A percentile compares a stretch with the other conserved stretches of the same genome.
These are phyloP conservation scores for Tenthredo notha DNA, from an alignment of 2,888 invertebrate species.

Conservation along the genomic window DNA sequence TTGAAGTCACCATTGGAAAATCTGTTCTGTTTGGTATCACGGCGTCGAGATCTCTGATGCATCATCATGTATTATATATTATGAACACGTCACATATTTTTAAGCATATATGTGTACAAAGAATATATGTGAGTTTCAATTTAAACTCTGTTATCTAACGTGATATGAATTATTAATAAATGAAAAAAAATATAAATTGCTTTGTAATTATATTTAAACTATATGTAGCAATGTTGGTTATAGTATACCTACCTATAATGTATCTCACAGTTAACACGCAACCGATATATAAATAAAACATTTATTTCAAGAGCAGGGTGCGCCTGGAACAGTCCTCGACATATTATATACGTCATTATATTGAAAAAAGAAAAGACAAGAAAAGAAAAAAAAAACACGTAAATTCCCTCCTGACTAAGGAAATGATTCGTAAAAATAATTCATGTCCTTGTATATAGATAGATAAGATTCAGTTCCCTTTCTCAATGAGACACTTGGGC, in stretches of 20 bases:
- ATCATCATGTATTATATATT: conserved; percentile 24
- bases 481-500: conserved; percentile 53
- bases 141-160: conserved; percentile 37
- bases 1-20: conserved; percentile 40
- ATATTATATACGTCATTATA: not conserved
- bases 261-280: not conserved
- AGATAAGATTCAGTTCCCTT: conserved; percentile 53
- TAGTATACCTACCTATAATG: not conserved
- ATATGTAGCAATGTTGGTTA: not conserved
- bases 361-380: not conserved
- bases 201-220: conserved; percentile 26
- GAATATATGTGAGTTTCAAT: not conserved
- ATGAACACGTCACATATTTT: not conserved
- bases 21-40: not conserved
- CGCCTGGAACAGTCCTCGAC: conserved; percentile 14
- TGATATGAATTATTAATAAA: conserved; percentile 40
- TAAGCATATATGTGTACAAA: not conserved
- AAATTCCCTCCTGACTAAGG: conserved; percentile 58
- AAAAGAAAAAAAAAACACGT: conserved; percentile 52
- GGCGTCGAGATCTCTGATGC: conserved; percentile 34
- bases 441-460: conserved; percentile 56
- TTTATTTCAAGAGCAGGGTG: conserved; percentile 41
- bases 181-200: not conserved
- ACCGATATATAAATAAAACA: conserved; percentile 16
- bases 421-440: conserved; percentile 54